Conservation (phyloP, 2,797 vertebrate species). For the Distichodus sexfasciatus region DNA sequence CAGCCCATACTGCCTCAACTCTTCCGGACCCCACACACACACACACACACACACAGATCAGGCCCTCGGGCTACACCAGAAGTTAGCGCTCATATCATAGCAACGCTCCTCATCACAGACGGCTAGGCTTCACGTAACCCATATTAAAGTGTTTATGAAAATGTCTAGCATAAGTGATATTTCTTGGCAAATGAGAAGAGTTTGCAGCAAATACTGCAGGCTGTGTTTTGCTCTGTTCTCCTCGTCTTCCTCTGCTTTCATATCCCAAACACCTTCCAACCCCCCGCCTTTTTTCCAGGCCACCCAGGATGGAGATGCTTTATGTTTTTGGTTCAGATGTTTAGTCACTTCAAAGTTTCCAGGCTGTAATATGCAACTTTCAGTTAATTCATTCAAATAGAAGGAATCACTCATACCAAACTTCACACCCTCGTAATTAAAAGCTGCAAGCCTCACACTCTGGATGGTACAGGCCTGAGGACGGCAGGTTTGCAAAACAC, state of each 20-base stretch:
- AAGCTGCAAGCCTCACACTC: conserved; percentile 10
- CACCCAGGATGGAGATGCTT: conserved; percentile 24
- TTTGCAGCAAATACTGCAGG: not conserved
- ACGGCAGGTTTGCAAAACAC: conserved; percentile 21
- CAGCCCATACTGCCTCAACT: not conserved
- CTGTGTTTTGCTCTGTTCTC: not conserved
- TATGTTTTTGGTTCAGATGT: not conserved
- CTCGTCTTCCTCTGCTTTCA: conserved; percentile 23
- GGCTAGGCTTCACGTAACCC: conserved; percentile 7
- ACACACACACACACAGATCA: no score
- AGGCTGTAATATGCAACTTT: conserved; percentile 11
- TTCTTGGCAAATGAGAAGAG: not conserved
- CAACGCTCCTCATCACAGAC: conserved; percentile 17
- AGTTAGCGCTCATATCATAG: conserved; percentile 8
- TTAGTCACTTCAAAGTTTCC: not conserved
- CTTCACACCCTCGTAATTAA: conserved; percentile 28
- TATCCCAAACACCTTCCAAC: conserved; percentile 15
- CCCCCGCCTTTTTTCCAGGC: not conserved
- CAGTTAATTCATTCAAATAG: conserved; percentile 3
- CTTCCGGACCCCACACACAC: conserved; percentile 18
- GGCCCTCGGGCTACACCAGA: not conserved
- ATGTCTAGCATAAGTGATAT: conserved; percentile 4
- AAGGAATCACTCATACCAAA: conserved; percentile 7
- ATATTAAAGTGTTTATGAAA: conserved; percentile 17
- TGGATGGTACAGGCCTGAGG: not conserved